Base-by-base conservation (phyloP, 2,888 invertebrate genomes). In the Nowickia ferox region DNA sequence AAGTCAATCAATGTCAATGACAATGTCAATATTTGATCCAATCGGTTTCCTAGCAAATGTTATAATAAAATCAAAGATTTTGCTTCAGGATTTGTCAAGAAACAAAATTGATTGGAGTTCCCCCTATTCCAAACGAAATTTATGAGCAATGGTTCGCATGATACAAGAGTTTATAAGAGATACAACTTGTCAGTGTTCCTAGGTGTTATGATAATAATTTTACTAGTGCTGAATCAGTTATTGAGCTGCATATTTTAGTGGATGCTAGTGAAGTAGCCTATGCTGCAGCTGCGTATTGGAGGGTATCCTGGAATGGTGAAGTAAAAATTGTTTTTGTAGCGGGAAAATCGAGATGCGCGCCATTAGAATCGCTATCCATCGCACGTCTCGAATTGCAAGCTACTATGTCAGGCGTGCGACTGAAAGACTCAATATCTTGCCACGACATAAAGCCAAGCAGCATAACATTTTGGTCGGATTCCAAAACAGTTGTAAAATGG, bases 351-450 rank as follows among this genome's bases (percentile, higher is more conserved):
- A 53, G 53, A 19, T 69, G 42, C 38, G 81, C 77, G 19, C 68
- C 46, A 15, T 1, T 46, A 4, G 15, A 46, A 46, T 5, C 46
- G 46, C 2, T 46, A 15, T 46, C 46, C 84, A 78, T 84, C 42
- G 81, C 77, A 9, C 55, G 81, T 9, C 74, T 81, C 3, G 76
- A 86, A 65, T 19, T 84, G 13, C 65, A 65, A 51, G 46, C 76
- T 9, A 11, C 75, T 75, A 46, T 84, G 1, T 44, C 84, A 0
- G 86, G 78, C 22, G 42, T 59, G 2, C 40, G 82, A 55, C 40
- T 82, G 38, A 75, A 71, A 6, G 66, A 74, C 11, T 57, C 75
- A 8, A 69, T 78, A 17, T 15, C 51, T 8, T 69, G 42, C 19
- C 78, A 78, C n/a, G 69, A 75, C 19, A 63, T 69, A 75, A 69